Evolutionary conservation across 2,888 invertebrate genomes (phyloP).

Genomic region (Tenthredo notha): DNA sequence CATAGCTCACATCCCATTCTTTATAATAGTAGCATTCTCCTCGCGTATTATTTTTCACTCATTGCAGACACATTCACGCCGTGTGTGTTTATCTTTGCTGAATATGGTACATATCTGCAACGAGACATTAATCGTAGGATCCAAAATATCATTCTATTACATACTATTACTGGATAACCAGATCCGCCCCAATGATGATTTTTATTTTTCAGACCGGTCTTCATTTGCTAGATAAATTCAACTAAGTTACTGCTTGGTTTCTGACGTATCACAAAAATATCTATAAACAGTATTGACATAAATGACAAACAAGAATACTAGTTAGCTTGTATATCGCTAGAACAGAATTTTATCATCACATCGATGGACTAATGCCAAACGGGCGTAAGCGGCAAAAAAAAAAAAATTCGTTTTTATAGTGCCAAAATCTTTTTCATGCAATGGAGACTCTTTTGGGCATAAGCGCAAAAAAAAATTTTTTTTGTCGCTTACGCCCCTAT

Average conservation of each 20-base stretch:
- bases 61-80: slow-evolving; percentile 72
- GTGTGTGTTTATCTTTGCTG: slow-evolving; percentile 71
- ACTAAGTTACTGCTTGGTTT: not conserved
- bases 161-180: not conserved
- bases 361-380: too few relatives aligned
- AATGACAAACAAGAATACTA: not conserved
- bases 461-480: too few relatives aligned
- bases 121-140: slow-evolving; percentile 64
- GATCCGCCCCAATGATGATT: not conserved
- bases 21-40: slow-evolving; percentile 58
- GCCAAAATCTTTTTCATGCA: too few relatives aligned
- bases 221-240: not conserved
- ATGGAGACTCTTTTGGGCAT: too few relatives aligned
- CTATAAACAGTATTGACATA: not conserved
- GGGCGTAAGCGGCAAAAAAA: too few relatives aligned
- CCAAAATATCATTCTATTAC: slow-evolving; percentile 8
- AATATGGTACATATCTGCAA: slow-evolving; percentile 76
- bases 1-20: slow-evolving; percentile 72
- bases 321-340: not conserved
- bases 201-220: not conserved
- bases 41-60: slow-evolving; percentile 65
- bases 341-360: not conserved
- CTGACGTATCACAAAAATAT: not conserved
- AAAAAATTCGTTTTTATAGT: too few relatives aligned
- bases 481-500: too few relatives aligned